Conservation (phyloP, 2,888 invertebrate species). For the Pristionchus mayeri region DNA sequence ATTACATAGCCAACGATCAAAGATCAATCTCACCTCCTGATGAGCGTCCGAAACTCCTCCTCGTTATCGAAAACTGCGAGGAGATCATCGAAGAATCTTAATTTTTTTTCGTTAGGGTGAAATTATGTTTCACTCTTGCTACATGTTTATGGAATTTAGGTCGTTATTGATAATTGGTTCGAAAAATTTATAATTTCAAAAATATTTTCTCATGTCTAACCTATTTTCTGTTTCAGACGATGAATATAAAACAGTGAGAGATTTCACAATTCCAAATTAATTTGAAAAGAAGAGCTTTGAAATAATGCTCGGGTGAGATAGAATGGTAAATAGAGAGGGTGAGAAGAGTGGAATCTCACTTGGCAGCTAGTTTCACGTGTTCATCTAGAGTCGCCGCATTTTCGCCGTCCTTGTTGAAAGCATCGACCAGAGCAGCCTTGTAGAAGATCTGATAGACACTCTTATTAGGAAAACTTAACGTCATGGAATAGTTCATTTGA, state of each 20-base stretch:
- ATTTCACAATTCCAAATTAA: too few relatives aligned
- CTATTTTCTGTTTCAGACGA: too few relatives aligned
- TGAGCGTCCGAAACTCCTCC: conserved; percentile 59
- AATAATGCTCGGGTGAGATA: too few relatives aligned
- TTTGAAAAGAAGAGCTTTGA: too few relatives aligned
- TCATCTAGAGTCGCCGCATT: conserved; percentile 72
- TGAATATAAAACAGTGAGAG: too few relatives aligned
- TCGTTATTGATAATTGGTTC: neutral
- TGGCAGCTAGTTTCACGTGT: conserved; percentile 69
- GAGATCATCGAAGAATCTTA: conserved; percentile 74
- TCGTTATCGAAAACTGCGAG: conserved; percentile 69
- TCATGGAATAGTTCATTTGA: too few relatives aligned
- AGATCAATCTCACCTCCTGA: conserved; percentile 51
- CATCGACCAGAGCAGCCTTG: conserved; percentile 75
- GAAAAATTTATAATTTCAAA: too few relatives aligned
- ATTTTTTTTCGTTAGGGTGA: too few relatives aligned
- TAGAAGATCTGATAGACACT: conserved; percentile 75
- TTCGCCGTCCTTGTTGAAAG: conserved; percentile 73
- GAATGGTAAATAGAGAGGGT: too few relatives aligned
- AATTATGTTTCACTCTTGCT: neutral
- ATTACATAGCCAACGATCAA: neutral
- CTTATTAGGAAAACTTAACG: too few relatives aligned
- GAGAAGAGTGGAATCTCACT: too few relatives aligned
- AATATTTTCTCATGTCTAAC: too few relatives aligned
- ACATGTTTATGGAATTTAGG: neutral